Conservation (phyloP, 2,113 vertebrate genomes). For the Seriola quinqueradiata region DNA sequence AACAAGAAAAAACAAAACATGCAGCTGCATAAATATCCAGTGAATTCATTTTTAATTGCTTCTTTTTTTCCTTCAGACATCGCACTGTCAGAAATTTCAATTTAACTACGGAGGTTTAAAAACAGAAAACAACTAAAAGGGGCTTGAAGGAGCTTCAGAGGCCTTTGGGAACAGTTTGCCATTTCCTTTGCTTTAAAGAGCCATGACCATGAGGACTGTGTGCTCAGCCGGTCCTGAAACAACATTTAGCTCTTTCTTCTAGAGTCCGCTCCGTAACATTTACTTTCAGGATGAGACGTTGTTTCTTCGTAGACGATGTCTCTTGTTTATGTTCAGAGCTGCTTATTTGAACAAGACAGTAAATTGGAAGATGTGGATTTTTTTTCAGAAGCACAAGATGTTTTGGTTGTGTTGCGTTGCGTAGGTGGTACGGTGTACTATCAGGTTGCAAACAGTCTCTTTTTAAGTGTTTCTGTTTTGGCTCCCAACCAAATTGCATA, state of each 20-base stretch:
- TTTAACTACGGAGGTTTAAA: conserved; percentile 47
- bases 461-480: conserved; percentile 38
- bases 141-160: conserved; percentile 29
- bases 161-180: conserved; percentile 33
- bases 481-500: conserved; percentile 52
- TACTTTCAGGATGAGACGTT: neutral
- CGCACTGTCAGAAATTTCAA: conserved; percentile 49
- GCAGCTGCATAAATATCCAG: conserved; percentile 71
- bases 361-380: neutral
- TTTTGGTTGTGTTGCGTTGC: conserved; percentile 11
- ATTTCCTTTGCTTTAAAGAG: conserved; percentile 34
- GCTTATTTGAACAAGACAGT: conserved; percentile 9
- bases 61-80: conserved; percentile 49
- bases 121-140: conserved; percentile 40
- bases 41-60: conserved; percentile 64
- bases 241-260: neutral
- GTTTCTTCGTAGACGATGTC: neutral
- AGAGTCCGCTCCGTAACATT: neutral
- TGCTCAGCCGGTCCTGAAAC: conserved; percentile 35
- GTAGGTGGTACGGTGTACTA: conserved; percentile 39
- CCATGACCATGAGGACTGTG: neutral
- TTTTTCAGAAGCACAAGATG: neutral
- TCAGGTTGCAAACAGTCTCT: conserved; percentile 23
- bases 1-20: neutral
- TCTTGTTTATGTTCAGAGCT: conserved; percentile 9